A percentile compares a stretch with the other conserved stretches of the same genome.
These are phyloP conservation scores for Sebastes hubbsi DNA, from an alignment of 2,797 vertebrate genomes.

Conservation along the genomic window DNA sequence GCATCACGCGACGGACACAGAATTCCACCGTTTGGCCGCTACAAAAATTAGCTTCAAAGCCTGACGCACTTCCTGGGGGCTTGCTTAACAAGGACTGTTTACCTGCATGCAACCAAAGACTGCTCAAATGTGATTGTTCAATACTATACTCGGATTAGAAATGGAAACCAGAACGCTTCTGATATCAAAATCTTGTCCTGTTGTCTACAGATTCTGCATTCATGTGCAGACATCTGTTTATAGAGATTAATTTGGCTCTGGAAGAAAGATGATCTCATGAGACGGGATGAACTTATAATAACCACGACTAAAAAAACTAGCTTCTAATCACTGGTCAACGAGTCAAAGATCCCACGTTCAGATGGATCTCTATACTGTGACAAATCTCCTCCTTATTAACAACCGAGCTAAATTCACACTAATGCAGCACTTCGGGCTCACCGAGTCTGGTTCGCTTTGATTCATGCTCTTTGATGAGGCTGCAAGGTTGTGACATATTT, in stretches of 20 bases:
- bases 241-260: neutral
- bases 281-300: neutral
- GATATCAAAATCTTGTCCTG: neutral
- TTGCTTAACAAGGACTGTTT: neutral
- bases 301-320: neutral
- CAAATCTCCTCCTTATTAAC: neutral
- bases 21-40: no score
- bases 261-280: neutral
- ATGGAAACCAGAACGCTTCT: neutral
- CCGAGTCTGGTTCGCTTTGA: slow-evolving; percentile 32
- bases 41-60: no score
- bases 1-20: no score
- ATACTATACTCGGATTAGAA: no score
- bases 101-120: neutral
- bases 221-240: neutral
- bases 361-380: neutral
- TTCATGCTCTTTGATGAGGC: slow-evolving; percentile 49
- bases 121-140: no score
- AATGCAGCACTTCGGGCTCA: neutral
- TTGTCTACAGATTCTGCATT: neutral
- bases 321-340: no score
- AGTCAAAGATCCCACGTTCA: neutral
- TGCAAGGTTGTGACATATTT: slow-evolving; percentile 23
- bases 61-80: no score
- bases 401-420: neutral